These are phyloP conservation scores for Phylloscopus collybita DNA, from an alignment of 2,797 vertebrate genomes.

Conservation along the genomic window DNA sequence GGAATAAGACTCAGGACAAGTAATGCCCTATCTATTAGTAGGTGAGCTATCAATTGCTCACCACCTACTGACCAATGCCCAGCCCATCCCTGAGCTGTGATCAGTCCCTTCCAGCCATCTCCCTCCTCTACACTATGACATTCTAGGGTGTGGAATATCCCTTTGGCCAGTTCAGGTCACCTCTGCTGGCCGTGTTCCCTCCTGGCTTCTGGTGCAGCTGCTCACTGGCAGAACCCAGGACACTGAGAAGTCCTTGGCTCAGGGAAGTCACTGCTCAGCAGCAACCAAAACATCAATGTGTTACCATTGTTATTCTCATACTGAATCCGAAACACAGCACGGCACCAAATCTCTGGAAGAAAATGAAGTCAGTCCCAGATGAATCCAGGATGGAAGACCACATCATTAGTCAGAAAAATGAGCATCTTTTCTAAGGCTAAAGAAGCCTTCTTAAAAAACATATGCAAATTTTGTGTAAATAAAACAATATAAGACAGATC, in stretches of 20 bases:
- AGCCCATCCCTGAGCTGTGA: not conserved
- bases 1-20: not conserved
- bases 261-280: not conserved
- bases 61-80: accelerated
- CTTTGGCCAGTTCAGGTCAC: not conserved
- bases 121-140: not conserved
- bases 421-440: conserved; percentile 8
- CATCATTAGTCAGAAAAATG: conserved; percentile 4
- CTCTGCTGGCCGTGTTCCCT: not conserved
- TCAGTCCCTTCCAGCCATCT: not conserved
- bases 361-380: not conserved
- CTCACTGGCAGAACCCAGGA: not conserved
- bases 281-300: not conserved
- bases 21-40: no score
- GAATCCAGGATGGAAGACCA: not conserved
- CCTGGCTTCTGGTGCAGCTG: not conserved
- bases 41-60: not conserved
- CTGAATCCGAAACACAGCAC: not conserved
- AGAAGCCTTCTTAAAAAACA: conserved; percentile 10
- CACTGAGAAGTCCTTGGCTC: not conserved
- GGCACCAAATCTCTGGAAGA: not conserved
- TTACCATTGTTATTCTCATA: not conserved
- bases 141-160: not conserved
- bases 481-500: conserved; percentile 17
- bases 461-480: conserved; percentile 13